These are phyloP conservation scores for Abrostola tripartita DNA, from an alignment of 2,888 invertebrate genomes.

Conservation along the genomic window DNA sequence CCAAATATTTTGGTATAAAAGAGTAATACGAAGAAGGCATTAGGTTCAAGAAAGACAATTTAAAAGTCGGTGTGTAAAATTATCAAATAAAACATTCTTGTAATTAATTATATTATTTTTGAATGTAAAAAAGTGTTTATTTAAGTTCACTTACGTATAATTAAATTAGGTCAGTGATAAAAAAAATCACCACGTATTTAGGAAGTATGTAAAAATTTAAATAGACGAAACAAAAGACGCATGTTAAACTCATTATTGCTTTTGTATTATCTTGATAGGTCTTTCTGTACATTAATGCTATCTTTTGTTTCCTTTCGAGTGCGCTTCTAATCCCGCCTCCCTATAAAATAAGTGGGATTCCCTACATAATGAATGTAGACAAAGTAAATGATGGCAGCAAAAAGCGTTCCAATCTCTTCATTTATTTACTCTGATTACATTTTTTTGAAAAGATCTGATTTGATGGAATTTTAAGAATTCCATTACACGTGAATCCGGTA, in stretches of 20 bases:
- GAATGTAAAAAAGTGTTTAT: no score
- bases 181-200: no score
- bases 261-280: conserved; percentile 8
- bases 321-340: conserved; percentile 22
- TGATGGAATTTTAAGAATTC: not conserved
- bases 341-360: conserved; percentile 41
- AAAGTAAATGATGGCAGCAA: conserved; percentile 24
- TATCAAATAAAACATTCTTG: no score
- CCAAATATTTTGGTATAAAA: no score
- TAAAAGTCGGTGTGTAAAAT: no score
- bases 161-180: no score
- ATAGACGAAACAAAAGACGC: conserved; percentile 2
- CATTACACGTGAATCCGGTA: conserved; percentile 1
- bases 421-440: conserved; percentile 35
- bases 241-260: not conserved
- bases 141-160: no score
- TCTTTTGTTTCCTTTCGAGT: conserved; percentile 17
- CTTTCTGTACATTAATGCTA: conserved; percentile 21
- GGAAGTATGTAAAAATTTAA: not conserved
- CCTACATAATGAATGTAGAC: conserved; percentile 33
- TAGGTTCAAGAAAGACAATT: no score
- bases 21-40: no score
- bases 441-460: conserved; percentile 2
- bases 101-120: no score
- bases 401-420: conserved; percentile 24